A percentile compares a stretch with the other conserved stretches of the same genome.
Conservation (phyloP, 1,140 invertebrate genomes). For the Alviniconcha marisindica region DNA sequence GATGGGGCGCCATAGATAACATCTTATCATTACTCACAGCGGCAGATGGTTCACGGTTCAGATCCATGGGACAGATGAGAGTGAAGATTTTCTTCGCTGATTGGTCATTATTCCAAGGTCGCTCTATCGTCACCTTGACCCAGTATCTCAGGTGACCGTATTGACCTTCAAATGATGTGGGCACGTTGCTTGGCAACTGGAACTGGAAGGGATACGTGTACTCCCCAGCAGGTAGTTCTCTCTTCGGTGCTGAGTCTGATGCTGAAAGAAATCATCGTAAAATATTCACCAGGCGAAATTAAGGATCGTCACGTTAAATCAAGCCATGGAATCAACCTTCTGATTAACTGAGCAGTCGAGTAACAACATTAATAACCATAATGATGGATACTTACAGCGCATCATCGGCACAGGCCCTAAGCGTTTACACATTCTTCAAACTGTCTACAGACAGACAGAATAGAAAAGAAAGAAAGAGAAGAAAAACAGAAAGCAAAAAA, state of each 20-base stretch:
- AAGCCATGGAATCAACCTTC: too few species aligned
- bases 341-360: too few species aligned
- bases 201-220: conserved; percentile 77
- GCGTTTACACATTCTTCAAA: too few species aligned
- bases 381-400: too few species aligned
- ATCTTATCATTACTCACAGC: conserved; percentile 53
- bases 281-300: too few species aligned
- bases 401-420: too few species aligned
- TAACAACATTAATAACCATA: too few species aligned
- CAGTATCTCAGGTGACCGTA: conserved; percentile 77
- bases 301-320: too few species aligned
- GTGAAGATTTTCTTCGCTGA: conserved; percentile 68
- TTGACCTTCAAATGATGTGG: conserved; percentile 77
- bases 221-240: conserved; percentile 67
- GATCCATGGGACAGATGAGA: conserved; percentile 69
- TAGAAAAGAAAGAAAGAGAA: too few species aligned
- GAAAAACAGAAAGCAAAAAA: too few species aligned
- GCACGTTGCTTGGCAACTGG: conserved; percentile 75
- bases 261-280: background rate
- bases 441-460: too few species aligned
- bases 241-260: conserved; percentile 33
- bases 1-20: too few species aligned
- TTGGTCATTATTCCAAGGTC: conserved; percentile 68
- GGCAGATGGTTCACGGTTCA: conserved; percentile 63
- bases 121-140: conserved; percentile 75